phyloP scores from a whole-genome alignment of 2,113 vertebrate genomes.

The Rousettus leschenaultii region DNA sequence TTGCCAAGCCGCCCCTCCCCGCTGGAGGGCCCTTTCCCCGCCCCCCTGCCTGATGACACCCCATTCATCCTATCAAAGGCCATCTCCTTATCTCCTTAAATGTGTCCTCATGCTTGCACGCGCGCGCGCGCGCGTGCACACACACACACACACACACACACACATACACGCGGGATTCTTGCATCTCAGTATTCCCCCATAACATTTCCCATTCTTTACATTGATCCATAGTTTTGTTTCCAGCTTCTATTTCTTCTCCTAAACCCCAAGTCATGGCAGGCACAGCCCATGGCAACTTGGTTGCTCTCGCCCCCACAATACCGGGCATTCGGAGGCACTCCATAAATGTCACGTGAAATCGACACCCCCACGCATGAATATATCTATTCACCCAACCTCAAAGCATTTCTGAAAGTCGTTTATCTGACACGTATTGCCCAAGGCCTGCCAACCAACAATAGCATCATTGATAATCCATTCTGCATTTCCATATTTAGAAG shows the following conservation, averaged over 20 bases:
- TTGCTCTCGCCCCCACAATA: rapidly evolving
- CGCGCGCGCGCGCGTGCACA: too few relatives aligned
- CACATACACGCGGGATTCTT: too few relatives aligned
- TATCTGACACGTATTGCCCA: neutral
- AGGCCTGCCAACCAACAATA: neutral
- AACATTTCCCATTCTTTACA: neutral
- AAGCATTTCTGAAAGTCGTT: neutral
- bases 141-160: too few relatives aligned
- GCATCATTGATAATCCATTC: neutral
- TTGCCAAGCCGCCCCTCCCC: neutral
- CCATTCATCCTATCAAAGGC: neutral
- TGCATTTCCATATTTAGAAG: neutral
- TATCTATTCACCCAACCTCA: neutral
- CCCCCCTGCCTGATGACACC: too few relatives aligned
- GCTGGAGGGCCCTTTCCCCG: neutral
- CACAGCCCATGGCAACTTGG: neutral
- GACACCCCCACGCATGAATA: neutral
- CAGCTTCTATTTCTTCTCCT: neutral
- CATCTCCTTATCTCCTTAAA: neutral
- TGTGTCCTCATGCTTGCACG: neutral
- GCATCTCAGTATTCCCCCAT: neutral
- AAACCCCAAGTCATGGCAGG: neutral
- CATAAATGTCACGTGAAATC: rapidly evolving
- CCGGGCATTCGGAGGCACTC: neutral
- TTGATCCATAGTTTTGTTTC: neutral